phyloP scores from a whole-genome alignment of 2,888 invertebrate species.

The Brachypalpus laphriformis region DNA sequence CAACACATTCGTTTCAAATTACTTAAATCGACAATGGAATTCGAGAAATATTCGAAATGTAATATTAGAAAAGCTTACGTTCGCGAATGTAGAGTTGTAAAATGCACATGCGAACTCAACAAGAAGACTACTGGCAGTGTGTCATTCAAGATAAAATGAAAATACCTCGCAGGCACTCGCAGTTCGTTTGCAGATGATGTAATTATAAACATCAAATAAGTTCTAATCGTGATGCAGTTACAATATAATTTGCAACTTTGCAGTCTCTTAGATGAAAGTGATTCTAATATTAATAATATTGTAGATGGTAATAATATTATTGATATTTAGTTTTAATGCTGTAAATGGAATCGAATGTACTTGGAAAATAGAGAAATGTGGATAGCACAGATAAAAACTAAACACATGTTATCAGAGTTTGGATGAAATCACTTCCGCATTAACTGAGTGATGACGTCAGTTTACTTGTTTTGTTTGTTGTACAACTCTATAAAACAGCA shows the following conservation, averaged over 20 bases:
- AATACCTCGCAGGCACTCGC: conserved; percentile 30
- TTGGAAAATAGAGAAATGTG: too few species aligned
- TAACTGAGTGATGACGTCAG: too few species aligned
- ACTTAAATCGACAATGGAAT: conserved; percentile 33
- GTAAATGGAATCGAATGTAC: too few species aligned
- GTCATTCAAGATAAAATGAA: conserved; percentile 35
- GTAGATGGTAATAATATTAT: too few species aligned
- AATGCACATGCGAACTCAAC: conserved; percentile 66
- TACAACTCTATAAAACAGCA: too few species aligned
- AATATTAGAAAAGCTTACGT: conserved; percentile 57
- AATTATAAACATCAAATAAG: conserved; percentile 36
- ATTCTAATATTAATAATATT: too few species aligned
- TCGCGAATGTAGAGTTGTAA: conserved; percentile 54
- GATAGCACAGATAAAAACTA: too few species aligned
- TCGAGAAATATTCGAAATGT: conserved; percentile 28
- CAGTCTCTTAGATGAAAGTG: too few species aligned
- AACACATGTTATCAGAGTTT: too few species aligned
- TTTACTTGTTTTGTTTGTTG: too few species aligned
- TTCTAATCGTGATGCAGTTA: conserved; percentile 6
- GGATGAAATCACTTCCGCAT: too few species aligned
- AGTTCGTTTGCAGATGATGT: conserved; percentile 46
- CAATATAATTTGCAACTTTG: not conserved
- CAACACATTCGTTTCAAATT: conserved; percentile 17
- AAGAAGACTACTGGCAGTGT: conserved; percentile 35
- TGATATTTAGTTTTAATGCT: too few species aligned